phyloP scores from a whole-genome alignment of 2,113 vertebrate genomes.

The Ovis aries region DNA sequence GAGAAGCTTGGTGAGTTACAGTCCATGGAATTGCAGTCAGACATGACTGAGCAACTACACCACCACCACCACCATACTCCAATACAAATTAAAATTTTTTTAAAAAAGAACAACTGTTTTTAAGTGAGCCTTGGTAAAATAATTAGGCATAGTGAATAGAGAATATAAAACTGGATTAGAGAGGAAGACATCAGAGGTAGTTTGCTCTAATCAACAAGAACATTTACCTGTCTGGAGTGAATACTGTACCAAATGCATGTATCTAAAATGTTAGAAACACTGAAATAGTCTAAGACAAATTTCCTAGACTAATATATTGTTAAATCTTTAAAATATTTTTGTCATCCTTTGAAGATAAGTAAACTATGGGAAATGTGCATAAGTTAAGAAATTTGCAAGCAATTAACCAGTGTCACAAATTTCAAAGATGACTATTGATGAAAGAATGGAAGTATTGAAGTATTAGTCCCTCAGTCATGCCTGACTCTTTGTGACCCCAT shows the following conservation, averaged over 20 bases:
- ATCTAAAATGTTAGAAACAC: neutral
- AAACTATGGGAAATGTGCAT: neutral
- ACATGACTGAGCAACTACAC: neutral
- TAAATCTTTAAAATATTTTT: neutral
- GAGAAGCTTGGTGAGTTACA: neutral
- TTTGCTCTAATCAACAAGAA: conserved; percentile 40
- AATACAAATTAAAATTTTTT: neutral
- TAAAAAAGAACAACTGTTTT: conserved; percentile 51
- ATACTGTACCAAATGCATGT: neutral
- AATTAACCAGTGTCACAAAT: neutral
- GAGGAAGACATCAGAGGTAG: conserved; percentile 9
- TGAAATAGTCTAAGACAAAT: neutral
- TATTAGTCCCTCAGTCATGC: neutral
- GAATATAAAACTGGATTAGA: conserved; percentile 52
- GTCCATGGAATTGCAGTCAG: neutral
- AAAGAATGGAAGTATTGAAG: neutral
- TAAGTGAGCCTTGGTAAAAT: conserved; percentile 38
- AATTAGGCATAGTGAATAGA: conserved; percentile 37
- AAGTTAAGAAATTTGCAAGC: neutral
- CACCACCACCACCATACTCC: neutral
- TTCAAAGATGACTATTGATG: neutral
- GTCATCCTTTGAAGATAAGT: neutral
- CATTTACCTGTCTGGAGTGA: neutral
- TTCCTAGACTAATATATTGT: neutral
- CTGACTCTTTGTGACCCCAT: neutral